Conservation (phyloP, 2,888 invertebrate species). For the Oscheius myriophilus region DNA sequence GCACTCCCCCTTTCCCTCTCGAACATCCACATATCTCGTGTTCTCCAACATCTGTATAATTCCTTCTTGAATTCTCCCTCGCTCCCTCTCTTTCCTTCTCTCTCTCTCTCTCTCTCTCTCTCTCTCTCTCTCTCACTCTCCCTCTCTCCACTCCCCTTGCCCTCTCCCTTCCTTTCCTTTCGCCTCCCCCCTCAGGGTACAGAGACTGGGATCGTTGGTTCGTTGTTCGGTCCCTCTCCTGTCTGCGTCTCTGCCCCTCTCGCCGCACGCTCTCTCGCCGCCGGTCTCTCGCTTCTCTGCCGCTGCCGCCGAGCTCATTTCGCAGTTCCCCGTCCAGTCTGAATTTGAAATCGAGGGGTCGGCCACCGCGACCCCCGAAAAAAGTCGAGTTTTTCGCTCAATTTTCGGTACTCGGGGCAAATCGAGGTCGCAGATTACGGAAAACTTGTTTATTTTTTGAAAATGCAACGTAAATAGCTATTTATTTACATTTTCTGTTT, state of each 20-base stretch:
- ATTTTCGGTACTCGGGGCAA: no score
- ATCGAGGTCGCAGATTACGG: no score
- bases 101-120: no score
- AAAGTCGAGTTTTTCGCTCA: no score
- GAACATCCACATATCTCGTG: no score
- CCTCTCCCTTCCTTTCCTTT: background rate
- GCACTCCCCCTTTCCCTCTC: no score
- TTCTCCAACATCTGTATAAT: no score
- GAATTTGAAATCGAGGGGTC: conserved; percentile 31
- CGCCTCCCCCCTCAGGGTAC: background rate
- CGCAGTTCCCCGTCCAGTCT: conserved; percentile 18
- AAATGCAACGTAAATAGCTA: background rate
- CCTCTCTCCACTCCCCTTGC: background rate
- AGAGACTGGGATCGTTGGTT: background rate
- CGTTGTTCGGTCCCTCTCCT: conserved; percentile 26
- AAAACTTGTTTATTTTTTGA: background rate
- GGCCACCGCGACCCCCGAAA: background rate
- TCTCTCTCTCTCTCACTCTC: conserved; percentile 1
- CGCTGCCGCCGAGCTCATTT: conserved; percentile 23
- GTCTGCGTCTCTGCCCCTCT: conserved; percentile 24
- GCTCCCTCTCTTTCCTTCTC: background rate
- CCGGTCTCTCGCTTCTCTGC: conserved; percentile 5
- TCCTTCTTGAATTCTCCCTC: no score
- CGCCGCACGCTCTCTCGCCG: background rate
- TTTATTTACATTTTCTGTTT: background rate